phyloP scores from a whole-genome alignment of 2,113 vertebrate species.

The Zapus hudsonius region DNA sequence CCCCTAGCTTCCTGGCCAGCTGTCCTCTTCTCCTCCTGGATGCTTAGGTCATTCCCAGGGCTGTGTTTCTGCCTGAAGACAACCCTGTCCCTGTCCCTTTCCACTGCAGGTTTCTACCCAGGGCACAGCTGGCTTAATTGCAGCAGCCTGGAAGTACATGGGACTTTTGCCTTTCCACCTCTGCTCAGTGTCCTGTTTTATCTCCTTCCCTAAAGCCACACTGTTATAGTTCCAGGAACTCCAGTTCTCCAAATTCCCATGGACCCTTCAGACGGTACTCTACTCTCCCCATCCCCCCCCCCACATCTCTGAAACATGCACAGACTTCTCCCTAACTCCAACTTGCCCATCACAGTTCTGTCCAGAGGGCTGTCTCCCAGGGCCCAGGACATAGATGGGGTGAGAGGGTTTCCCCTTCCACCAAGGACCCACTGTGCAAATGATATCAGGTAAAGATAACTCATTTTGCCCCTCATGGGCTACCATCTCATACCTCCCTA shows the following conservation, averaged over 20 bases:
- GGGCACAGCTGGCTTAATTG: no score
- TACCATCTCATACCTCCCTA: not conserved
- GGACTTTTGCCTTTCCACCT: not conserved
- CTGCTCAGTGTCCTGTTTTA: not conserved
- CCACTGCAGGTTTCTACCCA: not conserved
- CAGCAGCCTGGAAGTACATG: not conserved
- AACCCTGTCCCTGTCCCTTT: not conserved
- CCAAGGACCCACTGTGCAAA: not conserved
- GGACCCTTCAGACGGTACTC: fast-evolving
- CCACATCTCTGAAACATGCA: no score
- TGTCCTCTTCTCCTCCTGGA: fast-evolving
- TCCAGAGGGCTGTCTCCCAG: not conserved
- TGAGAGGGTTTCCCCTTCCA: not conserved
- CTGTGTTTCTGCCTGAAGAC: fast-evolving
- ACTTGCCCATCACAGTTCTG: not conserved
- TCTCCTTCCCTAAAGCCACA: not conserved
- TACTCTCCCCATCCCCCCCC: not conserved
- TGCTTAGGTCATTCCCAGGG: fast-evolving
- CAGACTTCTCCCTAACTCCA: not conserved
- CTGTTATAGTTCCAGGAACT: fast-evolving
- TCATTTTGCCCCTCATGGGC: not conserved
- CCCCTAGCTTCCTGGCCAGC: fast-evolving
- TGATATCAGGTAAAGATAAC: not conserved
- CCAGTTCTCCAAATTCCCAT: not conserved
- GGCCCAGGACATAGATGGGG: not conserved